Evolutionary conservation across 2,888 invertebrate species (phyloP), one percentile per base, ranked within the genome.

Genomic region (Nephrotoma guestfalica): DNA sequence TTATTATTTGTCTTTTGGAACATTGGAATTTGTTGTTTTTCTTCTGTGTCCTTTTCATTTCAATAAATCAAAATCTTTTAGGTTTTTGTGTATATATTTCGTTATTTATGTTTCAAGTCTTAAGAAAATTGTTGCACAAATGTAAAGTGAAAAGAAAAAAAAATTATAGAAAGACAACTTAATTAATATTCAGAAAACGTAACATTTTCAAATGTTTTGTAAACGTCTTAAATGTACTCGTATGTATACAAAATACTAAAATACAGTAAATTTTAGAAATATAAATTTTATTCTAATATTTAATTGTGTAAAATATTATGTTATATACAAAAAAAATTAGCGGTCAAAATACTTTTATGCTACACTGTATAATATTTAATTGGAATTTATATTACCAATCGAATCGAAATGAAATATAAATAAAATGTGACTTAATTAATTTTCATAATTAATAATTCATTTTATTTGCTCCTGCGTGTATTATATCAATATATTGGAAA

Each of bases 141-240:
- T 47, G 47, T n/a, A 84, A 41, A 84, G 11, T 47, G 11, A 3
- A 13, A 47, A 13, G 47, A 83, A 40, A 84, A 41, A 40, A 41
- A 42, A 84, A 41, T 86, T 86, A 51, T 86, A 86, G 51, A 57
- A 86, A 41, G 41, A 86, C 51, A 86, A 86, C 86, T 86, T 51
- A 86, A 86, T 86, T 86, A 86, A 86, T 86, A 86, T 86, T 86
- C 86, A 86, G 51, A 41, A 51, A 86, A 51, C 86, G 86, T 86
- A 51, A 43, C 41, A 85, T 85, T 85, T 41, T 84, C 42, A 84
- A 41, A 41, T 84, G 15, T 7, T 41, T 41, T 30, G 30, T 30
- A 9, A 71, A 18, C 30, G 9, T 71, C 30, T 30, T 30, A 71
- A 71, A 71, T 71, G 30, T 71, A 30, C 11, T 9, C 11, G 43